These are phyloP conservation scores for Cephalopterus ornatus DNA, from an alignment of 2,113 vertebrate genomes.

Conservation along the genomic window DNA sequence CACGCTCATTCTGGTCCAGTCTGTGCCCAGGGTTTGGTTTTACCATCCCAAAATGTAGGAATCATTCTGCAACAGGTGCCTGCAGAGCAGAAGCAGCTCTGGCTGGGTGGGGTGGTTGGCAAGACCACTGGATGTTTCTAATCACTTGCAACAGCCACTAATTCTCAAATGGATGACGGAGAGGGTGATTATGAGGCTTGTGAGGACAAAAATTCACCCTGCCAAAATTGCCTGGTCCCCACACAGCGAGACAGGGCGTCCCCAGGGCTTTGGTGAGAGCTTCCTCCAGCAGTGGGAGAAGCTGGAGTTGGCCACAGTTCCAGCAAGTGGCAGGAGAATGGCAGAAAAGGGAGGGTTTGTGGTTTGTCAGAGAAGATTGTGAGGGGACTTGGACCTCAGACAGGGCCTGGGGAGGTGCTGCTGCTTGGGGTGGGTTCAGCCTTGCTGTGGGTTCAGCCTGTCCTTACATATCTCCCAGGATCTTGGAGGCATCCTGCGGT, in stretches of 20 bases:
- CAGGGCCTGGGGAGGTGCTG: background rate
- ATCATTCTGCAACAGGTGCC: background rate
- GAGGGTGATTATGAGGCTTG: background rate
- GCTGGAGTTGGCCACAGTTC: background rate
- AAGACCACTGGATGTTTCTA: background rate
- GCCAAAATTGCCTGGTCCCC: background rate
- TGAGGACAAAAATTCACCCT: background rate
- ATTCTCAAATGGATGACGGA: background rate
- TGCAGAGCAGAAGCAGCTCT: background rate
- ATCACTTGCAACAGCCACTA: background rate
- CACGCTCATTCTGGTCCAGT: background rate
- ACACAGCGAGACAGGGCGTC: accelerated
- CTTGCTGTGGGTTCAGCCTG: background rate
- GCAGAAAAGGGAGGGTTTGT: background rate
- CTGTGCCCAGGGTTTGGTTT: background rate
- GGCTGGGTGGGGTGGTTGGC: accelerated
- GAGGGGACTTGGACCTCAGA: background rate
- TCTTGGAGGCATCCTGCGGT: background rate
- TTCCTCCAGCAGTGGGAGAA: background rate
- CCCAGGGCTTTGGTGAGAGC: background rate
- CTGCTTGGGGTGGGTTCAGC: background rate
- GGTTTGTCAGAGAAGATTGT: background rate
- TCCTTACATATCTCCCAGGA: background rate
- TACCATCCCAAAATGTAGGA: background rate
- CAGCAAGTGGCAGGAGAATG: background rate